Evolutionary conservation across 2,797 vertebrate species (phyloP).

Genomic region (Gallirallus australis): DNA sequence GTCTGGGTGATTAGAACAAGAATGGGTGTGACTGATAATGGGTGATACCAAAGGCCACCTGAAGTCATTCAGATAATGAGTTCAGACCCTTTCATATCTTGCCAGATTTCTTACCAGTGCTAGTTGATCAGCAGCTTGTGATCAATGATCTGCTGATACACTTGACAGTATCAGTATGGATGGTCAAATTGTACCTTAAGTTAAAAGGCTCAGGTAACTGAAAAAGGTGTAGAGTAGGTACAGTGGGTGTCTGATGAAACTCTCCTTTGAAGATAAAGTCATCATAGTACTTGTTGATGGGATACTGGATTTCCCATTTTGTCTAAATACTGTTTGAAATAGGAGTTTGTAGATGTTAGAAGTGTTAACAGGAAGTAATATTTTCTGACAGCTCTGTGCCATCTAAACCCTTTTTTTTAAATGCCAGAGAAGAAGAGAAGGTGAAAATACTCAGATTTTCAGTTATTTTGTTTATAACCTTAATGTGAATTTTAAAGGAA

Average conservation of each 20-base stretch:
- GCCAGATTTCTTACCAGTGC: neutral
- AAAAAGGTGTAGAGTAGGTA: neutral
- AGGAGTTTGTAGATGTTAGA: neutral
- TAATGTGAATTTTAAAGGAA: neutral
- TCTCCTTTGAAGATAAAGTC: neutral
- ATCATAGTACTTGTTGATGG: fast-evolving
- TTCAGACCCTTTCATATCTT: neutral
- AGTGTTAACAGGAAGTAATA: neutral
- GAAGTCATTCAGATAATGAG: neutral
- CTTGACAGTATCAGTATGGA: neutral
- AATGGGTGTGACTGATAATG: neutral
- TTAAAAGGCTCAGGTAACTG: neutral
- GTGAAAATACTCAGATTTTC: neutral
- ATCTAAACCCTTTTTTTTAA: neutral
- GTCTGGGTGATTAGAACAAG: neutral
- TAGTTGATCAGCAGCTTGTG: neutral
- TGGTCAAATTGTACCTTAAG: neutral
- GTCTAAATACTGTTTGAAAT: neutral
- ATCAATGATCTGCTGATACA: neutral
- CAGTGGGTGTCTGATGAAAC: neutral
- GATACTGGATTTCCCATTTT: neutral
- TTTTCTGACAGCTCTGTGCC: neutral
- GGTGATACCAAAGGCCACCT: neutral
- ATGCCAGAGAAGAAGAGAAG: neutral
- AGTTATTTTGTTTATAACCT: neutral